Base-by-base conservation (phyloP, 2,113 vertebrate genomes). In the Nestor notabilis region DNA sequence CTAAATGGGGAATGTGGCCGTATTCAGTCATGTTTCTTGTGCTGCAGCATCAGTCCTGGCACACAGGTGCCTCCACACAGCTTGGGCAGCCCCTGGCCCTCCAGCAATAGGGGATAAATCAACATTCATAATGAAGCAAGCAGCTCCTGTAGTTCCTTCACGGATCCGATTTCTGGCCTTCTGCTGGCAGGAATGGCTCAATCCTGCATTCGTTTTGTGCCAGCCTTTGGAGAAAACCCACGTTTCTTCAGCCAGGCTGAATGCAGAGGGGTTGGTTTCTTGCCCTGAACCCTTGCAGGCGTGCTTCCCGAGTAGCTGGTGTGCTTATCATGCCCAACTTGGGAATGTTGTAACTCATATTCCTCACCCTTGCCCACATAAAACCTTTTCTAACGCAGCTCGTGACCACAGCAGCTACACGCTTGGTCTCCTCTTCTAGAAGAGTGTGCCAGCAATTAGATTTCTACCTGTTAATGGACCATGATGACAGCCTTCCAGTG, bases 281-380 rank as follows among this genome's bases (percentile, higher is more conserved):
- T 11, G 3, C 64, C n/a, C 64, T 5, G 68, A 74, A 25, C 46
- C n/a, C 44, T 37, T 21, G 66, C 55, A 76, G 66, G 66, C 58
- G 23, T 1, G 1, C 69, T 72, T 50, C 33, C 44, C 2, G 0
- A 71, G 69, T 33, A 64, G 44, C 28, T 0, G 0, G 17, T 27
- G 24, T 37, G 49, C 50, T 78, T 1, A 0, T 55, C 1, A 0
- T 35, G 8, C 31, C 68, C 2, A 4, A 4, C 21, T 44, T 25
- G 17, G 21, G 81, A 69, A 18, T 2, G 0, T 16, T 33, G 8
- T 6, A 17, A 35, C 35, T 49, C 2, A 0, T 15, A 6, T 75
- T 91, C 71, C 33, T 79, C 66, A 60, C 27, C 19, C 2, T 29
- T 9, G 56, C 25, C 18, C 43, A 9, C n/a, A 63, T 13, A 37